Evolutionary conservation across 2,797 vertebrate genomes (phyloP), one percentile per base, ranked within the genome.

Genomic region (Typhlichthys subterraneus): DNA sequence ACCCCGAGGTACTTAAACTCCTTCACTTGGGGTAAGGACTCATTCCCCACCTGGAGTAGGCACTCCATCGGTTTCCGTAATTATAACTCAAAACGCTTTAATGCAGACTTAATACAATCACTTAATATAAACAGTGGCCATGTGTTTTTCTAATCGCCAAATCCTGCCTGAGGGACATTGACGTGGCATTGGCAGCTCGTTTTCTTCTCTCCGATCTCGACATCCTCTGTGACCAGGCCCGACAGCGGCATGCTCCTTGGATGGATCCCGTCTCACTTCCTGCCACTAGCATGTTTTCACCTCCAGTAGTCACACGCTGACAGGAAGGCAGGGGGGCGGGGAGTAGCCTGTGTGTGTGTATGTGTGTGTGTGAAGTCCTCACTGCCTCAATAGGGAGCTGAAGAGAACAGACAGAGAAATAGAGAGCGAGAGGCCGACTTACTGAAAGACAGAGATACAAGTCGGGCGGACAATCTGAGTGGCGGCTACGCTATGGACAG

Each of bases 191-290:
- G 74, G 67, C 75, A 66, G 72, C 61, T 53, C 49, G 17, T 53
- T 65, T 70, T 56, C 65, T 58, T 13, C n/a, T 23, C 47, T 42
- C 8, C 38, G 2, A 42, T 42, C 38, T 42, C 65, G 67, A 65
- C 51, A 49, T 63, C 54, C 65, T 73, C 54, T 68, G 60, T 74
- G 80, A 77, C 72, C 72, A 29, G 58, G 19, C 57, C 46, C 15
- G 50, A 63, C 57, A 15, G 59, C 31, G 51, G 67, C 73, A 64
- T 56, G 29, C 59, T 59, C 72, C 66, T 76, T 62, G 19, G 59
- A 73, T 61, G 72, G 66, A 67, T 71, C 76, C 53, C 57, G 50
- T 58, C 64, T 67, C 63, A n/a, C 66, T 74, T 77, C 74, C 72
- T 60, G 68, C 70, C 64, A 45, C 31, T 5, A 9, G 19, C 45